Conservation (phyloP, 2,113 vertebrate species). For the Psophia crepitans region DNA sequence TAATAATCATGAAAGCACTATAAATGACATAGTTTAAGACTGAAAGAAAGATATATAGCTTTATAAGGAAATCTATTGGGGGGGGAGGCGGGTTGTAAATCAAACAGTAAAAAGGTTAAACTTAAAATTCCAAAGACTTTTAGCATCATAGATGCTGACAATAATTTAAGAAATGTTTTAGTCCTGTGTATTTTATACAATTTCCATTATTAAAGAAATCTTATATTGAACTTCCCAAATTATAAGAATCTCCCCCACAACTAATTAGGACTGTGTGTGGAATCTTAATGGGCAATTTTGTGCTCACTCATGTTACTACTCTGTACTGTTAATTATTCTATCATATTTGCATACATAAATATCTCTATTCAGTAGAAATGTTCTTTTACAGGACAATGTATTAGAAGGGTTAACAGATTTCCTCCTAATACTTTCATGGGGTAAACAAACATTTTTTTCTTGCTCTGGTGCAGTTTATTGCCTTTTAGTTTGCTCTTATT, state of each 20-base stretch:
- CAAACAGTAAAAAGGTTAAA: not conserved
- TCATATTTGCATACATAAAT: not conserved
- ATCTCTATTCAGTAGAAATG: not conserved
- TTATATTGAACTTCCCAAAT: not conserved
- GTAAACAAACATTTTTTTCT: not conserved
- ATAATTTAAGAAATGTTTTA: not conserved
- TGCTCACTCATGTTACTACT: not conserved
- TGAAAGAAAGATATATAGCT: not conserved
- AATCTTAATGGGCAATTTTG: slow-evolving; percentile 3
- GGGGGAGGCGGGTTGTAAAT: not conserved
- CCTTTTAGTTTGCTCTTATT: not conserved
- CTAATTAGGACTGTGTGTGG: not conserved
- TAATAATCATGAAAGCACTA: not conserved
- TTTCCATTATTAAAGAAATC: not conserved
- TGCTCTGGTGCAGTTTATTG: not conserved
- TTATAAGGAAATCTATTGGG: not conserved
- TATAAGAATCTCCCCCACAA: not conserved
- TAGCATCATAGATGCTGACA: not conserved
- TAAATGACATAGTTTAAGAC: not conserved
- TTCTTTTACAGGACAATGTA: not conserved
- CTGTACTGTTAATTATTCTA: not conserved
- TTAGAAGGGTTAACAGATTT: not conserved
- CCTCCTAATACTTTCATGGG: not conserved
- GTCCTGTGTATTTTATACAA: not conserved
- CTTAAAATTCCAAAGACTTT: not conserved